Base-by-base conservation (phyloP, 1,140 invertebrate genomes). In the Chionoecetes opilio region DNA sequence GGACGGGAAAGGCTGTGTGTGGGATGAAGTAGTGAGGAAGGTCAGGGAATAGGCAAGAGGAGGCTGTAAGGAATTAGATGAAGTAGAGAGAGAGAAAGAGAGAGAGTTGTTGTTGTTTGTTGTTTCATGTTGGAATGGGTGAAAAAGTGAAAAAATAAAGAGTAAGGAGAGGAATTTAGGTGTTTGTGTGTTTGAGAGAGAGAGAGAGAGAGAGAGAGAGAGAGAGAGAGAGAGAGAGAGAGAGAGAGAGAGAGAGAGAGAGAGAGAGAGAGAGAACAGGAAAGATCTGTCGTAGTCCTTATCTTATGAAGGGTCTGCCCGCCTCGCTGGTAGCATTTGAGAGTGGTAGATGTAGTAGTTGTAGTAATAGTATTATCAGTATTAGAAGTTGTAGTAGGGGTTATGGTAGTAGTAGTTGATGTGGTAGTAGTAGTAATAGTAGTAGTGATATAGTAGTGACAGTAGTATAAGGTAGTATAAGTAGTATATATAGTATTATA, bases 171-270 rank as follows among this genome's bases (percentile, higher is more conserved):
- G 85, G 0, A 38, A 34, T 35, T 0, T 14, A n/a, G 85, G 0
- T 35, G 41, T 46, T 46, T 46, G 5, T 53, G 11, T 53, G 0
- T 53, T 53, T 3, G 46, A 53, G 46, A 9, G 46, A 53, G 46
- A 9, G 46, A 53, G 46, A 53, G 46, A 9, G 46, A 2, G 46
- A 9, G 46, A 11, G 46, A 53, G 46, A 53, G 2, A 3, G 46
- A 53, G 2, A 53, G 9, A 53, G 46, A 53, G 46, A 88, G 34
- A 88, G 86, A 88, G 86, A 35, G 86, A 88, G 86, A 88, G 86
- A 88, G 86, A 34, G 86, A 88, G 86, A 88, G 46, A 88, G 34
- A 88, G 86, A 88, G 86, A 35, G 86, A 88, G 86, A 88, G 86
- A 88, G 86, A 34, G 86, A 88, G 86, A 88, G 86, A 88, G 86